These are phyloP conservation scores for Pagetopsis macropterus DNA, from an alignment of 2,797 vertebrate species.

Conservation along the genomic window DNA sequence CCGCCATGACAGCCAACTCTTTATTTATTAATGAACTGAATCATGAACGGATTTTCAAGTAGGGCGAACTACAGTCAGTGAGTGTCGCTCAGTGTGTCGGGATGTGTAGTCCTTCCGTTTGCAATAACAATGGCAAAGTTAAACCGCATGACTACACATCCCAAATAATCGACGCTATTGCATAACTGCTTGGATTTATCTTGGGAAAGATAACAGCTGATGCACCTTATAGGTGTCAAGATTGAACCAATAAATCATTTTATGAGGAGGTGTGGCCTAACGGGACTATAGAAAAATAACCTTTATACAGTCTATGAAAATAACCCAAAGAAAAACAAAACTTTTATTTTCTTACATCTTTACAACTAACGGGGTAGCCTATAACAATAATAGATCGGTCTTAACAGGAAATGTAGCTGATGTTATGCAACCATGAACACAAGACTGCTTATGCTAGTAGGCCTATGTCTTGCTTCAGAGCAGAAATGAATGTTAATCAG, in stretches of 20 bases:
- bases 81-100: slow-evolving; percentile 69
- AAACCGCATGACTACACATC: slow-evolving; percentile 71
- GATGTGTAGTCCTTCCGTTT: slow-evolving; percentile 73
- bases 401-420: neutral
- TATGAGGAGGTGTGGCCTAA: slow-evolving; percentile 36
- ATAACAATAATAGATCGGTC: neutral
- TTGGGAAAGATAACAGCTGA: slow-evolving; percentile 43
- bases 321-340: neutral
- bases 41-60: slow-evolving; percentile 73
- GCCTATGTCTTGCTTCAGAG: neutral
- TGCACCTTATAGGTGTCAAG: slow-evolving; percentile 13
- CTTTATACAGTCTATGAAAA: neutral
- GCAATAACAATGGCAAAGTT: slow-evolving; percentile 50
- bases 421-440: neutral
- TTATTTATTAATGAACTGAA: slow-evolving; percentile 77
- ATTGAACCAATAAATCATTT: slow-evolving; percentile 13
- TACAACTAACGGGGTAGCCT: neutral
- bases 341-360: neutral
- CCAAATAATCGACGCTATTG: slow-evolving; percentile 61
- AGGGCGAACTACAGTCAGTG: slow-evolving; percentile 70
- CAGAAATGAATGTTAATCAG: neutral
- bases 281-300: neutral
- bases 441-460: neutral
- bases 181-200: slow-evolving; percentile 71
- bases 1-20: slow-evolving; percentile 81